Conservation (phyloP, 2,113 vertebrate genomes). For the Poecile atricapillus region DNA sequence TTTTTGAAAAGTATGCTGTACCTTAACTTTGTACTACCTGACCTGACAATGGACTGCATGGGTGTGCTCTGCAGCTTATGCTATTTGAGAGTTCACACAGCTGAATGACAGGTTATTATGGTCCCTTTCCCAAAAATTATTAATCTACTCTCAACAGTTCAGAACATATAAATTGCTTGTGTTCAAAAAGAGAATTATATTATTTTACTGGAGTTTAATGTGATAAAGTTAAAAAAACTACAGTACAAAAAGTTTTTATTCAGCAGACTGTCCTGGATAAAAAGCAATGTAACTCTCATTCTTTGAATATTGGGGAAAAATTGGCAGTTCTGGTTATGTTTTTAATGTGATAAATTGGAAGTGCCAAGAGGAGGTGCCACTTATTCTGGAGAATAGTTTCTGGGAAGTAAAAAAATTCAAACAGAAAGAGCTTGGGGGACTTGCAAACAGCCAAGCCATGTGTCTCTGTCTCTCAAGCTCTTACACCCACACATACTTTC, state of each 20-base stretch:
- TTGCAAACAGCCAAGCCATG: not conserved
- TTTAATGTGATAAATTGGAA: not conserved
- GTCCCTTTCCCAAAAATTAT: not conserved
- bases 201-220: not conserved
- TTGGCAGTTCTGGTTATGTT: not conserved
- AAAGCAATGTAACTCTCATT: not conserved
- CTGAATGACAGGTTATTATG: not conserved
- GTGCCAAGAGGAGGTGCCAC: not conserved
- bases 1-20: not conserved
- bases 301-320: not conserved
- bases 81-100: not conserved
- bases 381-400: not conserved
- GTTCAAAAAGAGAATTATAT: not conserved
- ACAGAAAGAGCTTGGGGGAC: not conserved
- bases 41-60: not conserved
- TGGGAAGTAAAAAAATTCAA: not conserved
- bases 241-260: not conserved
- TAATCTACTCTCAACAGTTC: not conserved
- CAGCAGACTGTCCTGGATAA: not conserved
- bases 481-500: not conserved
- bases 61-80: not conserved
- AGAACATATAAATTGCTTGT: not conserved
- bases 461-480: constrained; percentile 38
- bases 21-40: not conserved
- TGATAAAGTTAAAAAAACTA: not conserved